Evolutionary conservation across 2,888 invertebrate species (phyloP), one percentile per base, ranked within the genome.

Genomic region (Lycophotia porphyrea): DNA sequence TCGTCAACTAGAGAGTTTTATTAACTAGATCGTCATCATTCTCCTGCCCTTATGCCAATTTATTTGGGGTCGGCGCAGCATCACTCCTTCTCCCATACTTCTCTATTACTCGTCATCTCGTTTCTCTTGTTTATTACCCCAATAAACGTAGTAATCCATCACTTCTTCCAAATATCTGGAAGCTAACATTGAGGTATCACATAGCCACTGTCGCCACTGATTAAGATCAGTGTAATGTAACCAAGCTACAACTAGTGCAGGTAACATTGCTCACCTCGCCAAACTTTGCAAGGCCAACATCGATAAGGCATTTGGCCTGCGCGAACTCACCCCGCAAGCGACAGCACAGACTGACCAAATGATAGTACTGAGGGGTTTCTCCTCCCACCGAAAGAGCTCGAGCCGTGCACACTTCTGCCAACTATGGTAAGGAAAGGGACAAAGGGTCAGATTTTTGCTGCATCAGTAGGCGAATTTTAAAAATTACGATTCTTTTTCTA

Each of bases 341-440:
- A 76, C 92, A 94, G 86, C 94, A 93, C 7, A 96, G 87, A 0
- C 93, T 93, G 1, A 96, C 82, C 39, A 94, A 80, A 81, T 96
- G 96, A 83, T 87, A 93, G 75, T 95, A 94, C 0, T 89, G 89
- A 0, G 95, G 90, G 0, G 93, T 89, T 49, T 93, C 93, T 1
- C 93, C 95, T 0, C 81, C 67, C 64, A 92, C 91, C 0, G 89
- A 67, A 5, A 95, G 81, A 0, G 91, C 91, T 39, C 91, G 91
- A 1, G 95, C 92, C 31, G 95, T 72, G 82, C 95, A 95, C 21
- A 93, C 90, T 86, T 96, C 95, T 73, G 96, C 96, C 67, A 96
- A 81, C 95, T 95, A 34, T 36, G 13, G 36, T 15, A 24, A 63
- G 18, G 11, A 61, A 13, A 61, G 13, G 24, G 49, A 27, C 0